Conservation (phyloP, 2,113 vertebrate species). For the Stegastes partitus region DNA sequence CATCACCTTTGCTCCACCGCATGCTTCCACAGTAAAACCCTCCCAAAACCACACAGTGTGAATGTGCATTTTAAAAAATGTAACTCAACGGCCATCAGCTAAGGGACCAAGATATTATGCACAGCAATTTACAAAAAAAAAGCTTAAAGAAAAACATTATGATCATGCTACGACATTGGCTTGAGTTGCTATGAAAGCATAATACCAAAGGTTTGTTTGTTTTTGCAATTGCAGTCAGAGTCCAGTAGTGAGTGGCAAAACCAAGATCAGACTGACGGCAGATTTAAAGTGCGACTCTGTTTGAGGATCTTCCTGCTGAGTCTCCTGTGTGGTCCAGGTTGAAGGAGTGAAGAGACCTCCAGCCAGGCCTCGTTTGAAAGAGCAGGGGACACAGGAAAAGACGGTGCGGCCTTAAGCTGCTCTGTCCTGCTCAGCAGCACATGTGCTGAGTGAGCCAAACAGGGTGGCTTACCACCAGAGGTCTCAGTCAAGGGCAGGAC, state of each 20-base stretch:
- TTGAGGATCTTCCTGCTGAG: slow-evolving; percentile 60
- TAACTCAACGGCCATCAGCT: not conserved
- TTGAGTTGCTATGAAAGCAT: not conserved
- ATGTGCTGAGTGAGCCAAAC: slow-evolving; percentile 84
- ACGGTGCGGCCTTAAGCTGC: slow-evolving; percentile 78
- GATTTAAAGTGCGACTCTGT: slow-evolving; percentile 65
- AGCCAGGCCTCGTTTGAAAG: slow-evolving; percentile 55
- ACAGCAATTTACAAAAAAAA: not conserved
- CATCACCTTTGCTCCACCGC: slow-evolving; percentile 65
- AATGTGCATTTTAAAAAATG: slow-evolving; percentile 2
- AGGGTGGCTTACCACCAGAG: slow-evolving; percentile 82
- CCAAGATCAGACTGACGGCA: slow-evolving; percentile 70
- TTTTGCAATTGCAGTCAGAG: slow-evolving; percentile 12
- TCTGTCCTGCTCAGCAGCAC: slow-evolving; percentile 81
- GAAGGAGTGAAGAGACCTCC: slow-evolving; percentile 61
- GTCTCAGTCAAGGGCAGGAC: slow-evolving; percentile 84
- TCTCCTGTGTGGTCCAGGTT: slow-evolving; percentile 52
- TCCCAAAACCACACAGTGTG: slow-evolving; percentile 64
- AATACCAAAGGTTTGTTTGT: not conserved
- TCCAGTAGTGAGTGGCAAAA: slow-evolving; percentile 35
- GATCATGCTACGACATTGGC: not conserved
- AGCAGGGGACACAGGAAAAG: slow-evolving; percentile 61
- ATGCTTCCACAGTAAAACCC: slow-evolving; percentile 51
- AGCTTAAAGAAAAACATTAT: not conserved
- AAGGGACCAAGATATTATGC: not conserved